A percentile compares a stretch with the other conserved stretches of the same genome.
Evolutionary conservation across 2,113 vertebrate genomes (phyloP).

Genomic region (Butastur rufipennis): DNA sequence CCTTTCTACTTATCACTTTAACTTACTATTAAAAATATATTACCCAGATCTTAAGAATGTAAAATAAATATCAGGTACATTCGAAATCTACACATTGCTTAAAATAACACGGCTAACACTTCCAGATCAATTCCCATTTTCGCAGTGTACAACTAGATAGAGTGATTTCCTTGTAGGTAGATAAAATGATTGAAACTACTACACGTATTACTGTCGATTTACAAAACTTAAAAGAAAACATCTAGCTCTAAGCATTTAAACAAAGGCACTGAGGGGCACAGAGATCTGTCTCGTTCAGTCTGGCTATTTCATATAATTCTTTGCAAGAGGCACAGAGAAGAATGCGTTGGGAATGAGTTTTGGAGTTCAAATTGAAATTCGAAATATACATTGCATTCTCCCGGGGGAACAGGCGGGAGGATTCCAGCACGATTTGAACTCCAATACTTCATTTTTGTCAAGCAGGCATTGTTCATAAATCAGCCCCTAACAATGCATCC

Average conservation of each 20-base stretch:
- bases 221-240: neutral
- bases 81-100: neutral
- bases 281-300: neutral
- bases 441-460: constrained; percentile 22
- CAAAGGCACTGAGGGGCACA: neutral
- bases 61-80: neutral
- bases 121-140: neutral
- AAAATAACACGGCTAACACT: neutral
- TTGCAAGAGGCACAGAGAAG: neutral
- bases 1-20: neutral
- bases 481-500: neutral
- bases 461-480: constrained; percentile 5
- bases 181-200: neutral
- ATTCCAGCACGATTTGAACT: neutral
- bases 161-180: neutral
- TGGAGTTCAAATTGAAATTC: constrained; percentile 24
- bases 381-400: constrained; percentile 20
- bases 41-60: neutral
- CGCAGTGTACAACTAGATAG: neutral
- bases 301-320: neutral
- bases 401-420: neutral
- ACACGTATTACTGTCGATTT: neutral
- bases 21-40: neutral
- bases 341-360: neutral
- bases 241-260: neutral